Base-by-base conservation (phyloP, 2,888 invertebrate genomes). In the Hypomecis atomaria region DNA sequence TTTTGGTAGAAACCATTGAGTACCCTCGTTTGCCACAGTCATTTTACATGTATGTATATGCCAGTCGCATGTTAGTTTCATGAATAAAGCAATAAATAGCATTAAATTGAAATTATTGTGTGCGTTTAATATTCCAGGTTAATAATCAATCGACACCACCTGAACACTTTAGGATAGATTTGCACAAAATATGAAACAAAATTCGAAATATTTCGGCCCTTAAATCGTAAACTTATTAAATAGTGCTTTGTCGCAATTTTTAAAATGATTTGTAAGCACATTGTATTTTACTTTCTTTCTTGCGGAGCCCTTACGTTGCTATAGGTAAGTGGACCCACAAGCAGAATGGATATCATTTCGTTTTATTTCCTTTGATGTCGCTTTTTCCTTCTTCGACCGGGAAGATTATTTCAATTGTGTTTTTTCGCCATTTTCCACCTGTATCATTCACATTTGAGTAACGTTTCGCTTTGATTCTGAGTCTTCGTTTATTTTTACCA, bases 221-320 rank as follows among this genome's bases (percentile, higher is more conserved):
- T 43, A 9, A 55, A 37, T 33, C 9, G 23, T 10, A 40, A 52
- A 52, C 23, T 40, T 11, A 52, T 59, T 48, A 66, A 73, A 78
- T 78, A 76, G 76, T 72, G 72, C 76, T 84, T 85, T 77, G 72
- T 82, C 82, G 83, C 84, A 77, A 80, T 72, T 83, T 82, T 80
- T 76, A 79, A 81, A 82, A 84, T 84, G 84, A 84, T 85, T 85
- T 84, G 82, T 84, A 81, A 90, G 92, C 92, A 92, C 92, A 90
- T 90, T 92, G 88, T 90, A 92, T 82, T 88, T 91, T 92, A 89
- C 83, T 92, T 92, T 92, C 84, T 92, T 92, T 92, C 91, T 92
- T 92, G 92, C 92, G 92, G 92, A 92, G 92, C 90, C 92, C 92
- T 91, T 92, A 89, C 90, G 88, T 92, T 91, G 89, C 85, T 79